phyloP scores from a whole-genome alignment of 1,140 invertebrate genomes.

The Papilio machaon region DNA sequence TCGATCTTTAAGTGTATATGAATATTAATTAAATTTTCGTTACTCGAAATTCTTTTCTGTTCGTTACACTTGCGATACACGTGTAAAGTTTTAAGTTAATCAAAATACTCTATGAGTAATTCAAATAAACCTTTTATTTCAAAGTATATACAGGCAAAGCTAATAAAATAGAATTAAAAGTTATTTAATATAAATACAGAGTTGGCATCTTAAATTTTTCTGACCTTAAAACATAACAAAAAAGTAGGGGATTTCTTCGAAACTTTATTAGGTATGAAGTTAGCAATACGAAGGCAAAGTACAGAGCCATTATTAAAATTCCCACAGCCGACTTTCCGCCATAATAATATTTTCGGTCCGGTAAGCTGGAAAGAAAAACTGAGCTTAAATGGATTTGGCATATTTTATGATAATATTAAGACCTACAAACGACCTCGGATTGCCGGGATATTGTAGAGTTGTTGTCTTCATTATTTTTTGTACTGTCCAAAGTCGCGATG shows the following conservation, averaged over 20 bases:
- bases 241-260: constrained; percentile 23
- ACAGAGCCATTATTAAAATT: constrained; percentile 64
- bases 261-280: constrained; percentile 43
- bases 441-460: constrained; percentile 36
- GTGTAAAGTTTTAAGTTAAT: too few species aligned
- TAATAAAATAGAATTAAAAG: background rate
- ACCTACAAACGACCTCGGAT: constrained; percentile 57
- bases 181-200: background rate
- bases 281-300: constrained; percentile 52
- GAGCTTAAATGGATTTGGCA: constrained; percentile 69
- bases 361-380: constrained; percentile 68
- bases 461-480: constrained; percentile 31
- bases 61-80: too few species aligned
- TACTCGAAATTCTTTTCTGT: too few species aligned
- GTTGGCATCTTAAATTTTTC: background rate
- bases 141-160: background rate
- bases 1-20: too few species aligned
- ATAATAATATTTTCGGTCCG: constrained; percentile 70
- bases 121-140: background rate
- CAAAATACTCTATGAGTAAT: background rate
- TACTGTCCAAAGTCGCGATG: background rate
- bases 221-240: constrained; percentile 14
- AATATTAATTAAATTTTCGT: too few species aligned
- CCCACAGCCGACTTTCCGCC: constrained; percentile 54
- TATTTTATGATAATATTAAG: constrained; percentile 73